Base-by-base conservation (phyloP, 37 sponge, comb jelly and placozoan species). In the Ephydatia muelleri region DNA sequence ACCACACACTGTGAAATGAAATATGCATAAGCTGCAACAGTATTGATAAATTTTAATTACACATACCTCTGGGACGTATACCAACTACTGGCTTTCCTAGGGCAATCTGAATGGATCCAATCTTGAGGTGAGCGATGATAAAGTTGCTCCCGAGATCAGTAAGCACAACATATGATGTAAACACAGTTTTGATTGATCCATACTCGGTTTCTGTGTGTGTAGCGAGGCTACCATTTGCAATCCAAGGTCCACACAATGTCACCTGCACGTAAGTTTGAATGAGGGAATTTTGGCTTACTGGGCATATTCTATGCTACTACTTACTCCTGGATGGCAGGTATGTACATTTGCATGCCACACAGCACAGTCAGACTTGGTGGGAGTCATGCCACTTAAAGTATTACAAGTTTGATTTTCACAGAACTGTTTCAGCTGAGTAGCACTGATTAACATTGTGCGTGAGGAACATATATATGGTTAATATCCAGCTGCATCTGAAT, bases 221-320 rank as follows among this genome's bases (percentile, higher is more conserved):
- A 33, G 91, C 84, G 27, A 94, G 65, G 1, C 21, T 75, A 0
- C 90, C 90, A 57, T 86, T 67, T 4, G 30, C 86, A 11, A 96
- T 86, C 97, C 97, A 96, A 9, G 97, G 97, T 0, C 97, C 97
- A 84, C 97, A 96, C 13, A 96, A 66, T 22, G 57, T 48, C 21
- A 81, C 73, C 91, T 90, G 67, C 35, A 38, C 8, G 66, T 21
- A 39, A 68, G 38, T 67, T 38, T 72, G 14, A 22, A 72, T 49
- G 64, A 43, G 28, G 5, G 25, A 28, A 22, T 36, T 57, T n/a
- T n/a, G n/a, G n/a, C n/a, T n/a, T n/a, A n/a, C n/a, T n/a, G n/a
- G n/a, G n/a, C n/a, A n/a, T n/a, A 26, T 38, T 11, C 11, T 67
- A 72, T 25, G 16, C 68, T 38, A 0, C 70, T 73, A 72, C 83